Base-by-base conservation (phyloP, 2,113 vertebrate genomes). In the Semicossyphus pulcher region DNA sequence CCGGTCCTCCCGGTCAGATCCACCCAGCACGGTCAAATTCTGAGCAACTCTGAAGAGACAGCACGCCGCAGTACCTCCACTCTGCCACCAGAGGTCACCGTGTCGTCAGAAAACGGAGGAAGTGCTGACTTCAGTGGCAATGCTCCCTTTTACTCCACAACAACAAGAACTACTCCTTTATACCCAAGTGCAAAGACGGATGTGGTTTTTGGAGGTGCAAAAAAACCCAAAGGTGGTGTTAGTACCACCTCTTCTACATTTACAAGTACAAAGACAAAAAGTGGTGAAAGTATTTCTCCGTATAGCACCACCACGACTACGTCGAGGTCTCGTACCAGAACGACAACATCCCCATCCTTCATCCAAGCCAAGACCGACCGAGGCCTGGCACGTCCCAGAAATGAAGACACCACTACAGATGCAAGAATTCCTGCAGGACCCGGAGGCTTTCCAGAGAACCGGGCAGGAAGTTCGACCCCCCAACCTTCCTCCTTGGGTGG, bases 401-500 rank as follows among this genome's bases (percentile, higher is more conserved):
- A 91, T 5, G 76, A 88, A 66, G 75, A 92, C 37, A 63, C 73
- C 56, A 90, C 56, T 15, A 53, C 74, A 41, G 80, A 75, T 31
- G 34, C 18, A 83, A 9, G 41, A 81, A 58, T 69, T 78, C 70
- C 83, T 83, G 10, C 86, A 47, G 57, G 76, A 72, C 52, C 66
- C 9, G 59, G 90, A 65, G 83, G 84, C 39, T 71, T 74, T 84
- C 82, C 48, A 71, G 90, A 91, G 67, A 91, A 88, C 78, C 87
- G 86, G 47, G 75, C 64, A 74, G 90, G 87, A 74, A 86, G 91
- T 14, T 51, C 34, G 60, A 92, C 93, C 39, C 87, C 93, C 80
- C 81, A 91, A 7, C 88, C 89, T 75, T 91, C 88, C 81, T 89
- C 93, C 44, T 92, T 92, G 14, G 85, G 89, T 44, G 94, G 94